A percentile compares a stretch with the other conserved stretches of the same genome.
These are phyloP conservation scores for Centropus bengalensis DNA, from an alignment of 2,113 vertebrate genomes.

Conservation along the genomic window DNA sequence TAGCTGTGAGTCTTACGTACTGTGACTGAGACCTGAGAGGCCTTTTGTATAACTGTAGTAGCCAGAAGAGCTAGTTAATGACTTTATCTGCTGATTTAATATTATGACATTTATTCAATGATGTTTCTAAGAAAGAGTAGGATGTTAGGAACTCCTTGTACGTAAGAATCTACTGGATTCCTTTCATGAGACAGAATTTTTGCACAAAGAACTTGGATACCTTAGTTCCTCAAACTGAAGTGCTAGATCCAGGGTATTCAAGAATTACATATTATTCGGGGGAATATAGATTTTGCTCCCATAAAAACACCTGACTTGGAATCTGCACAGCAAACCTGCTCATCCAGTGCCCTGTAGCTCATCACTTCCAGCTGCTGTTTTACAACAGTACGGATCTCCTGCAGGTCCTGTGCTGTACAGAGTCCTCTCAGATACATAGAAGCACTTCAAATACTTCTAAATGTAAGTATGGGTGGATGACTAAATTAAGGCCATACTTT, in stretches of 20 bases:
- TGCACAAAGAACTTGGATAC: neutral
- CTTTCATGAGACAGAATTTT: neutral
- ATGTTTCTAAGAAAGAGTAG: neutral
- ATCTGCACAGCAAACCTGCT: neutral
- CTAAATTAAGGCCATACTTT: neutral
- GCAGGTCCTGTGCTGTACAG: neutral
- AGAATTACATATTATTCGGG: neutral
- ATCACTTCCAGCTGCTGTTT: neutral
- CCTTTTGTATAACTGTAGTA: neutral
- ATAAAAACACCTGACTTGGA: neutral
- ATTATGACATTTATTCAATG: neutral
- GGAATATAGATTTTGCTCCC: neutral
- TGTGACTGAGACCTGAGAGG: neutral
- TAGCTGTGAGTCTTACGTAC: accelerated
- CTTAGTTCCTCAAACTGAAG: neutral
- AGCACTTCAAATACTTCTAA: neutral
- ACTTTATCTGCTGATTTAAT: neutral
- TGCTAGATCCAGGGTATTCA: neutral
- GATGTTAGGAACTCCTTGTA: neutral
- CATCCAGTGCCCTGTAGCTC: neutral
- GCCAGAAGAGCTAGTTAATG: neutral
- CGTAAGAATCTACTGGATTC: neutral
- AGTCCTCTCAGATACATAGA: neutral
- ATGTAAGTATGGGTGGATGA: neutral
- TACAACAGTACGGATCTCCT: neutral